Percentiles rank a stretch among this genome's conserved stretches.
These are phyloP conservation scores for Hydriomena furcata DNA, from an alignment of 2,888 invertebrate species.

Conservation along the genomic window DNA sequence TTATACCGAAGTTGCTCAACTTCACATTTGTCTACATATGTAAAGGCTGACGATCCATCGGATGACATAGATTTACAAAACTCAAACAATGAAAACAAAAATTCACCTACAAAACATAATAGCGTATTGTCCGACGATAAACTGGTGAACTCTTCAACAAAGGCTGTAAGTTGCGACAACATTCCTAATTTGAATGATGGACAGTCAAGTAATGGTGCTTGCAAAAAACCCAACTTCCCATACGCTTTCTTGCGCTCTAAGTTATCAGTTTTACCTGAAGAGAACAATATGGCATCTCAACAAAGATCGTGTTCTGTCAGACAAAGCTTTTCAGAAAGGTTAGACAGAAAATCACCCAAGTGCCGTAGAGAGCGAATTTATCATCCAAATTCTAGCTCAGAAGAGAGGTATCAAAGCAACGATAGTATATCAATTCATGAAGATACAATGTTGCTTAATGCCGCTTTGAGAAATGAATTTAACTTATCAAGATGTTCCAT, in stretches of 20 bases:
- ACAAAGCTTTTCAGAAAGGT: constrained; percentile 80
- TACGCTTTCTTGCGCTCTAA: constrained; percentile 91
- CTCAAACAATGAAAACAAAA: constrained; percentile 64
- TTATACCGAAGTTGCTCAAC: constrained; percentile 91
- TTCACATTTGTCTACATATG: constrained; percentile 89
- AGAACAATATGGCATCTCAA: constrained; percentile 83
- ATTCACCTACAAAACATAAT: constrained; percentile 62
- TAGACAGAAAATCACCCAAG: constrained; percentile 75
- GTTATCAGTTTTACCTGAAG: constrained; percentile 90
- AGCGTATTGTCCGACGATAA: constrained; percentile 62
- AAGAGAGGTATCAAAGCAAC: constrained; percentile 84
- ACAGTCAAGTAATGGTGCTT: constrained; percentile 70
- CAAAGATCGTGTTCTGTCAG: constrained; percentile 74
- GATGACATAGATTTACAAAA: constrained; percentile 88
- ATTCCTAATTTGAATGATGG: constrained; percentile 84
- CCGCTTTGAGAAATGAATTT: constrained; percentile 61
- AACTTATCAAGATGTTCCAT: constrained; percentile 71
- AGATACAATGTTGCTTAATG: constrained; percentile 71
- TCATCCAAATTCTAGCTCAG: constrained; percentile 81
- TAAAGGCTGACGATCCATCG: constrained; percentile 91
- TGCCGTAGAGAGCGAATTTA: constrained; percentile 67
- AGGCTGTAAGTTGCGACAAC: constrained; percentile 89
- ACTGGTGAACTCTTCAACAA: constrained; percentile 76
- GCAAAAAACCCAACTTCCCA: constrained; percentile 87
- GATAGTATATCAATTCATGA: constrained; percentile 78